A percentile compares a stretch with the other conserved stretches of the same genome.
phyloP scores from a whole-genome alignment of 2,888 invertebrate species.

The Hypsopygia costalis region DNA sequence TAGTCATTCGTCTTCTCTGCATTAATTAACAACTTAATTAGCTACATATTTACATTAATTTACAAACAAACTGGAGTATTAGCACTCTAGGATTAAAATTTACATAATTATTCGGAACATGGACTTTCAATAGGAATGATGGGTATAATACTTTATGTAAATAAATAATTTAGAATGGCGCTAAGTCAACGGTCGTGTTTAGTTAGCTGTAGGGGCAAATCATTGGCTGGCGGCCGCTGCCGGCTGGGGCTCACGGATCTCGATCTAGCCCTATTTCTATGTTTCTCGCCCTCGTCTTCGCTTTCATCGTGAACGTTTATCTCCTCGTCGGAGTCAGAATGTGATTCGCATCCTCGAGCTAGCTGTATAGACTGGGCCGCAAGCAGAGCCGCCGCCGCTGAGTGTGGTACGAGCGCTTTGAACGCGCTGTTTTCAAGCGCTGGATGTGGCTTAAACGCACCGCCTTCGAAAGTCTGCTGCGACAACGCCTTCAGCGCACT shows the following conservation, averaged over 20 bases:
- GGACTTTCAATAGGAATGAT: slow-evolving; percentile 54
- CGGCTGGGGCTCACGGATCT: slow-evolving; percentile 71
- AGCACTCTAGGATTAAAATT: slow-evolving; percentile 56
- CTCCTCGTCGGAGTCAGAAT: slow-evolving; percentile 86
- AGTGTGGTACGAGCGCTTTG: slow-evolving; percentile 86
- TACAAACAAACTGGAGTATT: slow-evolving; percentile 60
- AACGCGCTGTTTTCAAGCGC: slow-evolving; percentile 92
- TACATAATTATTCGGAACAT: slow-evolving; percentile 63
- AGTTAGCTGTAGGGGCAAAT: slow-evolving; percentile 85
- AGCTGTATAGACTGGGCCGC: slow-evolving; percentile 72
- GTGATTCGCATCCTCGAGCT: slow-evolving; percentile 71
- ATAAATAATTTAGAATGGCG: slow-evolving; percentile 44
- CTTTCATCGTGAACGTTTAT: slow-evolving; percentile 92
- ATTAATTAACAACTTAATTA: slow-evolving; percentile 58
- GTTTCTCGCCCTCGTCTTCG: slow-evolving; percentile 80
- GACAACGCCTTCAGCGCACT: slow-evolving; percentile 77
- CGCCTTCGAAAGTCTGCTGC: slow-evolving; percentile 56
- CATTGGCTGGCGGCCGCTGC: slow-evolving; percentile 47
- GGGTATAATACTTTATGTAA: slow-evolving; percentile 51
- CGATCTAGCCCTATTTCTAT: slow-evolving; percentile 63
- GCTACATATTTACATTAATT: slow-evolving; percentile 69
- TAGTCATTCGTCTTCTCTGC: slow-evolving; percentile 45
- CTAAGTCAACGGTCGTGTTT: slow-evolving; percentile 84
- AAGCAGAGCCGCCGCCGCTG: slow-evolving; percentile 81
- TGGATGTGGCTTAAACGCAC: slow-evolving; percentile 70